Percentiles rank a stretch among this genome's conserved stretches.
Evolutionary conservation across 1,140 invertebrate species (phyloP).

Genomic region (Drosophila mojavensis): DNA sequence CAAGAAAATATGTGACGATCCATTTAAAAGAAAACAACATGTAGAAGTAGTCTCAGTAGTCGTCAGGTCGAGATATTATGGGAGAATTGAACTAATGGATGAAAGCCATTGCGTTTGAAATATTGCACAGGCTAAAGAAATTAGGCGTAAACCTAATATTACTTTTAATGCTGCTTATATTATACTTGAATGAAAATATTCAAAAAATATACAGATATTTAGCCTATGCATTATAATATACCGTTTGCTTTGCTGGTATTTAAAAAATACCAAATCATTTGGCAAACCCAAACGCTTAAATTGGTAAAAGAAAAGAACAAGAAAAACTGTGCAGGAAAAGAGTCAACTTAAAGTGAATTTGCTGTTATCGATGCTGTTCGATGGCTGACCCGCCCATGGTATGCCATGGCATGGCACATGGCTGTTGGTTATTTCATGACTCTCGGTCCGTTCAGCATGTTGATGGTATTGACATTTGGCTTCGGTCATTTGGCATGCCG

Average conservation of each 20-base stretch:
- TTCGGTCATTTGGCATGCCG: slow-evolving; percentile 67
- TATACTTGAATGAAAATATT: neutral
- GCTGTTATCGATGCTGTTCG: slow-evolving; percentile 6
- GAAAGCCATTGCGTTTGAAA: too few relatives aligned
- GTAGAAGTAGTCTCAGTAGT: too few relatives aligned
- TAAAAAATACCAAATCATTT: slow-evolving; percentile 9
- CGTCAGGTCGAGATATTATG: too few relatives aligned
- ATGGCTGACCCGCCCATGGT: neutral
- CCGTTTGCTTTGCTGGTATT: neutral
- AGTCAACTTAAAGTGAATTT: slow-evolving; percentile 4
- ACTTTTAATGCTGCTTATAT: too few relatives aligned
- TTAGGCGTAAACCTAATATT: too few relatives aligned
- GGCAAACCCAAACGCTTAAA: neutral
- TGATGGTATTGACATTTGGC: slow-evolving; percentile 79
- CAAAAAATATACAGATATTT: neutral
- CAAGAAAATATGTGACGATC: too few relatives aligned
- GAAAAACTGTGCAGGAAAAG: neutral
- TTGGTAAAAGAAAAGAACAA: neutral
- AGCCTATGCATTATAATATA: too few relatives aligned
- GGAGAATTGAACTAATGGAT: too few relatives aligned
- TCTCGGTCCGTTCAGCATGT: slow-evolving; percentile 30
- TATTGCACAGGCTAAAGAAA: too few relatives aligned
- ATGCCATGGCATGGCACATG: neutral
- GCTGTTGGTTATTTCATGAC: slow-evolving; percentile 43
- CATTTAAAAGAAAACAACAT: too few relatives aligned